Conservation (phyloP, 2,888 invertebrate genomes). For the Cataglyphis livida region DNA sequence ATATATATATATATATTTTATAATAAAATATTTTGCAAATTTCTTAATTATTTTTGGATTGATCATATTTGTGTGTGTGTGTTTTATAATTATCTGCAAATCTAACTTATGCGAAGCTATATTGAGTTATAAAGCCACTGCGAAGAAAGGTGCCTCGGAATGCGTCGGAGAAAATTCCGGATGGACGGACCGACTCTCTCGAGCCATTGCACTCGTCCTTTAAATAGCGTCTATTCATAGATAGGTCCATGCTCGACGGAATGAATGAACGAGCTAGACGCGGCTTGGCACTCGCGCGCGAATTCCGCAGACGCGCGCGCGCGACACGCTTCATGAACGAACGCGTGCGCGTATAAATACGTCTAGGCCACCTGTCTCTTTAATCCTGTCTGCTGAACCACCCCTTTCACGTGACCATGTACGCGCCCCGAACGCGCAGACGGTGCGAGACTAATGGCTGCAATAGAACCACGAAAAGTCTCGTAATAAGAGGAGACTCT, state of each 20-base stretch:
- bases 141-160: conserved; percentile 9
- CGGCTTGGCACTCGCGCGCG: conserved; percentile 72
- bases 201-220: conserved; percentile 56
- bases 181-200: conserved; percentile 41
- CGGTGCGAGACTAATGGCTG: conserved; percentile 75
- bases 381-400: conserved; percentile 77
- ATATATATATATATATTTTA: too few relatives aligned
- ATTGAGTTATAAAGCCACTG: not conserved
- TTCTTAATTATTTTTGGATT: not conserved
- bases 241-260: conserved; percentile 71
- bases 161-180: conserved; percentile 34
- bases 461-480: conserved; percentile 65
- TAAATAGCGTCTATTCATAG: conserved; percentile 83
- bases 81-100: not conserved
- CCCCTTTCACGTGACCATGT: conserved; percentile 67
- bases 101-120: not conserved
- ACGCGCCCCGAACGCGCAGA: conserved; percentile 64
- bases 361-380: conserved; percentile 81
- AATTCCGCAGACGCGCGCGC: conserved; percentile 72
- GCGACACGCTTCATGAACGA: conserved; percentile 46
- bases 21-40: not conserved
- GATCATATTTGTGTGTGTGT: not conserved
- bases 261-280: conserved; percentile 79
- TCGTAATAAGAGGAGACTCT: conserved; percentile 58
- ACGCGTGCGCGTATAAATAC: conserved; percentile 76